phyloP scores from a whole-genome alignment of 2,113 vertebrate genomes.

The Bostrychus sinensis region DNA sequence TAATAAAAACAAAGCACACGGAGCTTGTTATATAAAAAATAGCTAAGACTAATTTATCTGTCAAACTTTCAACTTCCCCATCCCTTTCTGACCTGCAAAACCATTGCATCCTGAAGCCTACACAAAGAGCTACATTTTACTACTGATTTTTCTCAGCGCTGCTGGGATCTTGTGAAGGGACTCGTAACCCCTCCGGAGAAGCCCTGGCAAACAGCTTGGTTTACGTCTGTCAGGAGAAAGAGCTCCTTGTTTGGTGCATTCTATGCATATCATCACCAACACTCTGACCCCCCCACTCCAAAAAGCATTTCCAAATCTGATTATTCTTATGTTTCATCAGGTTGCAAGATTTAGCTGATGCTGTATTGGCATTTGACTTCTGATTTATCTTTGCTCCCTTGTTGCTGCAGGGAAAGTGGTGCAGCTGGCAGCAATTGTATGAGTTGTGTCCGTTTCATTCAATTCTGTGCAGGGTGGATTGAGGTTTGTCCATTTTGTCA shows the following conservation, averaged over 20 bases:
- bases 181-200: background rate
- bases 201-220: conserved; percentile 39
- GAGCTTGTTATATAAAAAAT: conserved; percentile 16
- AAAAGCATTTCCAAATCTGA: conserved; percentile 65
- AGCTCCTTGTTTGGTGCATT: conserved; percentile 57
- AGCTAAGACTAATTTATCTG: conserved; percentile 37
- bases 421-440: conserved; percentile 47
- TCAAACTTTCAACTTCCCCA: conserved; percentile 26
- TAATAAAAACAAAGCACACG: conserved; percentile 16
- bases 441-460: conserved; percentile 51
- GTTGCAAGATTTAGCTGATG: conserved; percentile 65
- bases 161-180: conserved; percentile 30
- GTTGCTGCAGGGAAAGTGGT: conserved; percentile 41
- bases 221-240: conserved; percentile 51
- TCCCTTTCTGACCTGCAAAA: conserved; percentile 45
- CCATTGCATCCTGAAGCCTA: conserved; percentile 21
- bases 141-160: conserved; percentile 18
- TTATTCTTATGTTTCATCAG: conserved; percentile 69
- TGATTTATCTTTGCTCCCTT: conserved; percentile 52
- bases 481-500: conserved; percentile 43
- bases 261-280: conserved; percentile 59
- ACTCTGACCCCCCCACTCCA: conserved; percentile 31
- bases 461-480: conserved; percentile 40
- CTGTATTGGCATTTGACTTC: conserved; percentile 67
- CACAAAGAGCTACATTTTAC: conserved; percentile 51